A percentile compares a stretch with the other conserved stretches of the same genome.
phyloP scores from a whole-genome alignment of 2,888 invertebrate genomes.

The Tetramorium bicarinatum region DNA sequence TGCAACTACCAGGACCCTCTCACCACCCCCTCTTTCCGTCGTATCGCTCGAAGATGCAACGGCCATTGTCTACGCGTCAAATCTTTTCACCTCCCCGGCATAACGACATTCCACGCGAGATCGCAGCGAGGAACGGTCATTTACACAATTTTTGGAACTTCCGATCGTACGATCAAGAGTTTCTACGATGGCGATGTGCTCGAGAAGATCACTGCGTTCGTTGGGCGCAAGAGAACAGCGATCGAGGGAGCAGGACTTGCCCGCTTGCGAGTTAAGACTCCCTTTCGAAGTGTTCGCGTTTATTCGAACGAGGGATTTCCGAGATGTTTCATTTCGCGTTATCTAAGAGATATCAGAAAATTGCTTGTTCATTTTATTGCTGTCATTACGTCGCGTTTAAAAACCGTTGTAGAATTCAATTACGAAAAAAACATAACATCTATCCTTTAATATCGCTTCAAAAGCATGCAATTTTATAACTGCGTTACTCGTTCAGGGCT shows the following conservation, averaged over 20 bases:
- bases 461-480: not conserved
- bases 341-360: constrained; percentile 27
- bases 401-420: not conserved
- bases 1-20: constrained; percentile 62
- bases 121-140: constrained; percentile 35
- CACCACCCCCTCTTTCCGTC: constrained; percentile 57
- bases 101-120: constrained; percentile 42
- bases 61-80: constrained; percentile 84
- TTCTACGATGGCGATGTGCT: constrained; percentile 35
- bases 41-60: constrained; percentile 73
- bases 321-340: constrained; percentile 24
- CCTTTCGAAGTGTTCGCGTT: constrained; percentile 20
- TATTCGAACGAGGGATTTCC: constrained; percentile 27
- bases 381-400: not conserved
- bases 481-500: not conserved
- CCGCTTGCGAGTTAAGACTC: constrained; percentile 29
- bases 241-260: constrained; percentile 39
- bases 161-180: constrained; percentile 41
- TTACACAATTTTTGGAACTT: constrained; percentile 54
- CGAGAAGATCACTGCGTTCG: constrained; percentile 24
- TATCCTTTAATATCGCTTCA: not conserved
- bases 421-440: not conserved
- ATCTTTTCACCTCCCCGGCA: constrained; percentile 77
- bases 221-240: constrained; percentile 30
- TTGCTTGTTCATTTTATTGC: not conserved